Evolutionary conservation across 2,113 vertebrate species (phyloP).

Genomic region (Fulica atra): DNA sequence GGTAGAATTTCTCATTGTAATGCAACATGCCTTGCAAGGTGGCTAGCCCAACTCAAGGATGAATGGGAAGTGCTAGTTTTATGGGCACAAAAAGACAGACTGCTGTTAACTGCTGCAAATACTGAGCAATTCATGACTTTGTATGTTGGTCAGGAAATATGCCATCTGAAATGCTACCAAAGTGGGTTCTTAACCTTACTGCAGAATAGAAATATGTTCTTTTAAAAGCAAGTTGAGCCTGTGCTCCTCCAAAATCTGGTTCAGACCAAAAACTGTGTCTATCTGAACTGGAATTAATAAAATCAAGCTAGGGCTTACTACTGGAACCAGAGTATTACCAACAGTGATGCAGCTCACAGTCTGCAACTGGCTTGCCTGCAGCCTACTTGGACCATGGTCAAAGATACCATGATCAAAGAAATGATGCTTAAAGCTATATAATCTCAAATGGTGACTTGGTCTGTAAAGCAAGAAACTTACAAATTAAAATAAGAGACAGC

Average conservation of each 20-base stretch:
- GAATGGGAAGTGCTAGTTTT: not conserved
- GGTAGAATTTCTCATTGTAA: not conserved
- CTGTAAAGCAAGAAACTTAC: not conserved
- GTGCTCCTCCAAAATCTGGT: not conserved
- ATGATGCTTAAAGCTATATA: not conserved
- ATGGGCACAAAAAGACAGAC: not conserved
- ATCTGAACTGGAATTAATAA: not conserved
- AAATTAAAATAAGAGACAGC: not conserved
- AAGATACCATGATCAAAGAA: not conserved
- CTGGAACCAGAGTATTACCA: not conserved
- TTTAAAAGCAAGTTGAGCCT: not conserved
- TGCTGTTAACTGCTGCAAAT: not conserved
- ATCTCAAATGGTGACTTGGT: not conserved
- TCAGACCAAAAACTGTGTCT: not conserved
- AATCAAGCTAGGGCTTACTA: not conserved
- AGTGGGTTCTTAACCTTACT: not conserved
- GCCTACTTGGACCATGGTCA: not conserved
- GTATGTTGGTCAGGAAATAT: not conserved
- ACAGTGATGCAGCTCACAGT: not conserved
- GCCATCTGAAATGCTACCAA: not conserved
- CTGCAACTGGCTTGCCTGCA: not conserved
- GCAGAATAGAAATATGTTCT: not conserved
- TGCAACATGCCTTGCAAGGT: not conserved
- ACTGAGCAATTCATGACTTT: not conserved
- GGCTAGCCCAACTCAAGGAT: not conserved